Percentiles rank a stretch among this genome's conserved stretches.
phyloP scores from a whole-genome alignment of 2,113 vertebrate genomes.

The Psammodynastes pulverulentus region DNA sequence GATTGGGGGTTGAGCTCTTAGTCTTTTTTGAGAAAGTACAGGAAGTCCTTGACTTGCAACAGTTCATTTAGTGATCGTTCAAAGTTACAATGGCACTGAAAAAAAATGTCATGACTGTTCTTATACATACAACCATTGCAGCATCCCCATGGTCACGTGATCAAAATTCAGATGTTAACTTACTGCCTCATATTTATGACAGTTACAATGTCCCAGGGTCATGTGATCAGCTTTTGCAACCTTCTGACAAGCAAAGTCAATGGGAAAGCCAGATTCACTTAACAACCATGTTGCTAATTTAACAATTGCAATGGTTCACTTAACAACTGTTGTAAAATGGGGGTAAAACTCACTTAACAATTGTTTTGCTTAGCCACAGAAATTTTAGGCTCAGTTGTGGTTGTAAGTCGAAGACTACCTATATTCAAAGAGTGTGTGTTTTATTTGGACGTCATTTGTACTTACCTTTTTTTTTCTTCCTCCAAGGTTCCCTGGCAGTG shows the following conservation, averaged over 20 bases:
- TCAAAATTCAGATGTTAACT: not conserved
- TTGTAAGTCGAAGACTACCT: not conserved
- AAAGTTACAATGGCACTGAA: not conserved
- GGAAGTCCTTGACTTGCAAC: not conserved
- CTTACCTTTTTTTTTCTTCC: slow-evolving; percentile 17
- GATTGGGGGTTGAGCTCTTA: not conserved
- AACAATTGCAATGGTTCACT: not conserved
- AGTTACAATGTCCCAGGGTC: not conserved
- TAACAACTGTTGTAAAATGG: not conserved
- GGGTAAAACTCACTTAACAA: not conserved
- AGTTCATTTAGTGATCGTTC: not conserved
- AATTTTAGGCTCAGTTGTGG: not conserved
- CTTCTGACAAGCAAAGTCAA: not conserved
- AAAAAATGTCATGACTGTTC: not conserved
- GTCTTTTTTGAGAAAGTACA: not conserved
- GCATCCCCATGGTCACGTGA: not conserved
- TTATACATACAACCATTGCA: not conserved
- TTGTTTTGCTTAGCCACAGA: not conserved
- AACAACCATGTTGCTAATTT: not conserved
- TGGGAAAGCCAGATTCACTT: not conserved
- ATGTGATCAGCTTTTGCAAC: not conserved
- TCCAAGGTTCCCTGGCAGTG: slow-evolving; percentile 86
- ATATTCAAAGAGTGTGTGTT: not conserved
- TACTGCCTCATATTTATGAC: not conserved
- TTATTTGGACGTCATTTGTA: slow-evolving; percentile 23